Evolutionary conservation across 1,140 invertebrate species (phyloP).

Genomic region (Drosophila insularis): DNA sequence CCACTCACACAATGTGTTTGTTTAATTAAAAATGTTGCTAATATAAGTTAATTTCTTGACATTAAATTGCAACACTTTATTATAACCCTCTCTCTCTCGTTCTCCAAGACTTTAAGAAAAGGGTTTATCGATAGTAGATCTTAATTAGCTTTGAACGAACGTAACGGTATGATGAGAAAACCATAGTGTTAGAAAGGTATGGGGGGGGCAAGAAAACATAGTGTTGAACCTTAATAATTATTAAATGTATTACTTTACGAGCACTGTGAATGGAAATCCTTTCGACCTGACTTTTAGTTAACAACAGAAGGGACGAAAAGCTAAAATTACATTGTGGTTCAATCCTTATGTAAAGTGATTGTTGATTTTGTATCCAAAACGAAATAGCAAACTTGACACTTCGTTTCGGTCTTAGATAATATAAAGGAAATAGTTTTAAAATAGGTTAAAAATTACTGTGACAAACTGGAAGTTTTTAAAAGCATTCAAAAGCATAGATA

Average conservation of each 20-base stretch:
- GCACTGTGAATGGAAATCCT: neutral
- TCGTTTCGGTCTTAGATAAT: too few relatives aligned
- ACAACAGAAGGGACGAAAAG: neutral
- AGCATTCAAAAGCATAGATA: too few relatives aligned
- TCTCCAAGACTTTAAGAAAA: neutral
- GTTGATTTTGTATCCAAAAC: too few relatives aligned
- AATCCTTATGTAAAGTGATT: too few relatives aligned
- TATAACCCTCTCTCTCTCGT: neutral
- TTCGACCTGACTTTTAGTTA: neutral
- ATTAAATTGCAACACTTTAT: conserved; percentile 44
- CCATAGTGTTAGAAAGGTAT: neutral
- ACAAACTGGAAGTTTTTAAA: too few relatives aligned
- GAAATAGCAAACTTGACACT: too few relatives aligned
- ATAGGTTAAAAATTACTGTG: too few relatives aligned
- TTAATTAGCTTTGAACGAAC: conserved; percentile 7
- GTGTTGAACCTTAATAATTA: conserved; percentile 8
- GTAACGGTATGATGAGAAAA: neutral
- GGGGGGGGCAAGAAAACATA: neutral
- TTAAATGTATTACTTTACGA: conserved; percentile 6
- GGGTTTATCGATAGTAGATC: conserved; percentile 3
- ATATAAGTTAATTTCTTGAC: conserved; percentile 55
- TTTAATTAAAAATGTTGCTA: conserved; percentile 61
- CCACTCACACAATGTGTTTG: conserved; percentile 6
- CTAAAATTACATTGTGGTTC: too few relatives aligned
- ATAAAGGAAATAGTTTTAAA: too few relatives aligned